Conservation (phyloP, 2,113 vertebrate genomes). For the Chloebia gouldiae region DNA sequence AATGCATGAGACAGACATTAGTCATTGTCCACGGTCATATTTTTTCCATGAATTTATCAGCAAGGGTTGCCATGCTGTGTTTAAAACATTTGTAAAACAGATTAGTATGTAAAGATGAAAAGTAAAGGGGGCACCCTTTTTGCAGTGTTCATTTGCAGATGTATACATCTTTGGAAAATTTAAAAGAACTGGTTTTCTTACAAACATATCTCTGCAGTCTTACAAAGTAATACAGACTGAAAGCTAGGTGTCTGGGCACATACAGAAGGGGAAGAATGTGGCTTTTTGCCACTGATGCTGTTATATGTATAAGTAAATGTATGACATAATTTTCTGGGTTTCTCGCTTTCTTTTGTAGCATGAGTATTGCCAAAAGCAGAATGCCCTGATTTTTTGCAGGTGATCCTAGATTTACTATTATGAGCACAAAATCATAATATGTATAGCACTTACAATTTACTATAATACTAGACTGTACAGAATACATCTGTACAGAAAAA, state of each 20-base stretch:
- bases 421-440: background rate
- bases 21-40: constrained; percentile 77
- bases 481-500: background rate
- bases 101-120: constrained; percentile 69
- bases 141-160: background rate
- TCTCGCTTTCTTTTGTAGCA: background rate
- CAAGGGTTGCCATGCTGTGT: constrained; percentile 60
- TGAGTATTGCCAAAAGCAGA: background rate
- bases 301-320: background rate
- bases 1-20: constrained; percentile 74
- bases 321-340: background rate
- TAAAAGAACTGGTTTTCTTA: background rate
- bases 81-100: constrained; percentile 74
- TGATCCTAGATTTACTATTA: background rate
- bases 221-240: background rate
- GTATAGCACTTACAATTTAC: background rate
- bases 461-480: background rate
- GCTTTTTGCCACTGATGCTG: background rate
- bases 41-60: constrained; percentile 70
- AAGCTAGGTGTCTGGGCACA: background rate
- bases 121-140: background rate
- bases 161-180: background rate
- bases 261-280: background rate
- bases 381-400: background rate
- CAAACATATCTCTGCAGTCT: background rate